Base-by-base conservation (phyloP, 1,140 invertebrate species). In the Hylaeus anthracinus region DNA sequence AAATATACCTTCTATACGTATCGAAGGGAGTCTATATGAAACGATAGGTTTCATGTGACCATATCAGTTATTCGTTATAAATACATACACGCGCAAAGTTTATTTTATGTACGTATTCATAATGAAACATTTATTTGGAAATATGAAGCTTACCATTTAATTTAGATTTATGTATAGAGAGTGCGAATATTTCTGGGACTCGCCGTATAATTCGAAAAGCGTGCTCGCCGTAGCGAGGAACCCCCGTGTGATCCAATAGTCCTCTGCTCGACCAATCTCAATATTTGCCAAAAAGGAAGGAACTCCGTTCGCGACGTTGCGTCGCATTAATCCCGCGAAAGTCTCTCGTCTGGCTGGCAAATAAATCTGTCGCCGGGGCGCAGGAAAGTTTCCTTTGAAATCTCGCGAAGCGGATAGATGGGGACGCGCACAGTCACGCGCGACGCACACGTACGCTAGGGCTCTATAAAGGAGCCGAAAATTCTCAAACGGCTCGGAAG, bases 401-500 rank as follows among this genome's bases (percentile, higher is more conserved):
- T 60, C 58, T 26, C 58, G n/a, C 4, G 14, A 15, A 58, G 26
- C 58, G 58, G 58, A 1, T 8, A 3, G n/a, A 37, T 8, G 58
- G 58, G 58, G 58, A 26, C 43, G 5, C 43, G 1, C 51, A 51
- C 0, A 51, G 6, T 0, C 51, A 6, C 15, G 12, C 26, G 9
- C 58, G 45, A 9, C 9, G 51, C 51, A 51, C 2, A 51, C 51
- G 9, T 51, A 51, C 2, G 10, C 51, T 9, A 2, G 14, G 39
- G 41, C 3, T 65, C 63, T 4, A 65, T 45, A 65, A 65, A 65
- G 63, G 63, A 45, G 63, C 14, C 63, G 41, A 65, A 65, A 65
- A 65, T 65, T 45, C 63, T 45, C 41, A 65, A 65, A 65, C 63
- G 63, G 12, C 41, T 65, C 63, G 63, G 63, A 65, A 65, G 41